phyloP scores from a whole-genome alignment of 2,888 invertebrate species.

The Anthophora plumipes region DNA sequence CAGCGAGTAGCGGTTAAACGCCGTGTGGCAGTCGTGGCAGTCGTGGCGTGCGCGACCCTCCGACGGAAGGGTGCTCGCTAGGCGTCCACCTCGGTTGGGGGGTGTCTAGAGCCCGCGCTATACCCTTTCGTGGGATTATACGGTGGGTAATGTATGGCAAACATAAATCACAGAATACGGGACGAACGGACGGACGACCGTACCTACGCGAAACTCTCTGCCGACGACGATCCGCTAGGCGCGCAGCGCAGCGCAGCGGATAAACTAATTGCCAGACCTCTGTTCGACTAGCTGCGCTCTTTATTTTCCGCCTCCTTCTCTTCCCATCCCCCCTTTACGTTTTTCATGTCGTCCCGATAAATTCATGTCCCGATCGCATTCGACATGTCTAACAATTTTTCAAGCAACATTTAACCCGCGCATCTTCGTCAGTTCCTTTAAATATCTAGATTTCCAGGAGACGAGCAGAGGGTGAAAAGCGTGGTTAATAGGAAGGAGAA shows the following conservation, averaged over 20 bases:
- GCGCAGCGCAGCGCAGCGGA: slow-evolving; percentile 46
- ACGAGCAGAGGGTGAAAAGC: no score
- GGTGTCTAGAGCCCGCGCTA: slow-evolving; percentile 55
- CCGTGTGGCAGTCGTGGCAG: slow-evolving; percentile 39
- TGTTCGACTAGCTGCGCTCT: slow-evolving; percentile 17
- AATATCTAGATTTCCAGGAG: no score
- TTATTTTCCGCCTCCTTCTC: neutral
- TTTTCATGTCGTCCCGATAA: no score
- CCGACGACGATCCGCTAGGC: slow-evolving; percentile 75
- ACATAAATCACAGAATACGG: slow-evolving; percentile 79
- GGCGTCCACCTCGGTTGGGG: slow-evolving; percentile 69
- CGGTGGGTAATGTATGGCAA: slow-evolving; percentile 82
- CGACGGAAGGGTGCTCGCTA: slow-evolving; percentile 49
- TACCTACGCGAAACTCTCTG: slow-evolving; percentile 76
- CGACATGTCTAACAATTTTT: no score
- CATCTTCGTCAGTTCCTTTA: no score
- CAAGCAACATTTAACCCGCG: no score
- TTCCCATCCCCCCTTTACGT: no score
- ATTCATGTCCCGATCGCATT: no score
- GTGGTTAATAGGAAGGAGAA: no score
- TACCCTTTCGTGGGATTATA: slow-evolving; percentile 83
- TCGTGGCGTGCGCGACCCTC: slow-evolving; percentile 42
- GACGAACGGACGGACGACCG: slow-evolving; percentile 73
- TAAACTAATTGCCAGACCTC: slow-evolving; percentile 73
- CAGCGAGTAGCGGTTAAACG: slow-evolving; percentile 71